Evolutionary conservation across 2,797 vertebrate species (phyloP), one percentile per base, ranked within the genome.

Genomic region (Neopelma chrysocephalum): DNA sequence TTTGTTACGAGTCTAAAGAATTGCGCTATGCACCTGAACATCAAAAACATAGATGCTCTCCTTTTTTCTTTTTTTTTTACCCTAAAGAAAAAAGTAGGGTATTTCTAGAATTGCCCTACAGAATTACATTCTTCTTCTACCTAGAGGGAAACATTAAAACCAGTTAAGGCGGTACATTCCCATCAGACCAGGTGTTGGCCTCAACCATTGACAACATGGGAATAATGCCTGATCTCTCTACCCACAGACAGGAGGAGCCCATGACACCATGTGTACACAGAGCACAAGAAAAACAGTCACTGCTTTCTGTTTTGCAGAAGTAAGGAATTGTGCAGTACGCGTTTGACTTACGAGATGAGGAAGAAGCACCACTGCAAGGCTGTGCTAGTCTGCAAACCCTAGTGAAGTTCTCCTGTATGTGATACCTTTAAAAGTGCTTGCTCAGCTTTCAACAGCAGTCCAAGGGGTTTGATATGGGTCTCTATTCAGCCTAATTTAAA

Each of bases 231-330:
- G 15, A 2, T 66, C 19, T 31, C 29, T 72, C 54, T 26, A 8
- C 25, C 23, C 16, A 6, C 38, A 32, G 2, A 7, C 22, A 22
- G 19, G 27, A 43, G 57, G 54, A 71, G 34, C 42, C 47, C 0
- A 0, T 40, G 32, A 5, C 14, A 31, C 7, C 1, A 0, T 10
- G 32, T 15, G 9, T 3, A 1, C n/a, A 38, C 34, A 25, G 10
- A 43, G 32, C 54, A 47, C 0, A 11, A 51, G 7, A 25, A 43
- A 32, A 84, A 5, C 54, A 40, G 50, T 12, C 25, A 11, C 57
- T 29, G n/a, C 31, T 54, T 25, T 50, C 54, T 54, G 40, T 43
- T 93, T 29, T 69, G 70, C 73, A 64, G 42, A 79, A 79, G 10
- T 22, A 42, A 66, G 38, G 58, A 20, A 7, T 40, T 38, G 22